Evolutionary conservation across 2,888 invertebrate species (phyloP).

Genomic region (Latrodectus hesperus): DNA sequence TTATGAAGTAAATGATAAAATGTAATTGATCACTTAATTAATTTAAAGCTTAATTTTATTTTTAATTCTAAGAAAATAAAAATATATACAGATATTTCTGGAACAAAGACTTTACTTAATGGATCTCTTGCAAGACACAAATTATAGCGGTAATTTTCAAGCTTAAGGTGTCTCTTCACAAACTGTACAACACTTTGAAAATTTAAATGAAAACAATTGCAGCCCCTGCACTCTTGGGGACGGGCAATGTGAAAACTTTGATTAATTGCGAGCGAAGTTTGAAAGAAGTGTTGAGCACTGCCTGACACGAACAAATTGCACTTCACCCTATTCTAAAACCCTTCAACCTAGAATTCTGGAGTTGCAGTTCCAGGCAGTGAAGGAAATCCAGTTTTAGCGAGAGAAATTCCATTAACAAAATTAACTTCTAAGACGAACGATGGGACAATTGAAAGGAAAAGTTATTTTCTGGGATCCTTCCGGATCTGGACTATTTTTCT

Average conservation of each 20-base stretch:
- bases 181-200: background rate
- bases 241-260: constrained; percentile 20
- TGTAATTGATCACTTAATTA: no score
- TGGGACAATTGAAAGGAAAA: constrained; percentile 53
- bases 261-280: constrained; percentile 49
- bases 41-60: no score
- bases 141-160: no score
- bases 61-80: no score
- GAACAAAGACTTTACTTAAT: no score
- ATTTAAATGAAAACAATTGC: constrained; percentile 54
- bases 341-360: constrained; percentile 1
- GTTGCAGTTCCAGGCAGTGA: background rate
- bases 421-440: constrained; percentile 46
- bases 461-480: constrained; percentile 48
- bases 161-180: background rate
- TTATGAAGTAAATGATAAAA: no score
- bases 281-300: constrained; percentile 43
- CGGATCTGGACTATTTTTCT: constrained; percentile 44
- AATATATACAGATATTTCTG: no score
- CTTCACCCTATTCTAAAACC: constrained; percentile 28
- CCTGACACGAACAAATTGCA: constrained; percentile 48
- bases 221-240: constrained; percentile 12
- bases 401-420: constrained; percentile 63
- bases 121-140: no score
- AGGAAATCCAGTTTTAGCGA: constrained; percentile 23